These are phyloP conservation scores for Mesorhabditis belari DNA, from an alignment of 2,888 invertebrate species.

Conservation along the genomic window DNA sequence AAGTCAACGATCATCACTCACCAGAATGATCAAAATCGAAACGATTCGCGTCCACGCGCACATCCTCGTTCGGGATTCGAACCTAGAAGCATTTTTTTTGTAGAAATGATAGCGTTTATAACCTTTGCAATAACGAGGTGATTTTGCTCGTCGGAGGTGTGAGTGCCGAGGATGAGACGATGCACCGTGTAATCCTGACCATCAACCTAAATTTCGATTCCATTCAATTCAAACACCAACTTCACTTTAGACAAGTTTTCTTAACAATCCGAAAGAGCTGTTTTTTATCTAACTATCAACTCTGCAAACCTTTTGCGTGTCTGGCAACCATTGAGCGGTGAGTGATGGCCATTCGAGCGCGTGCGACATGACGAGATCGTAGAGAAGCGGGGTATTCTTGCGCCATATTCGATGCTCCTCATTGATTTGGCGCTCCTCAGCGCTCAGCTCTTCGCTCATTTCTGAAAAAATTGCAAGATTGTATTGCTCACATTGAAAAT, in stretches of 20 bases:
- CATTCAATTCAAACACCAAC: too few relatives aligned
- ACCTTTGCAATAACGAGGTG: conserved; percentile 92
- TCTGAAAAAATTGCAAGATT: too few relatives aligned
- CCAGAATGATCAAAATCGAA: conserved; percentile 96
- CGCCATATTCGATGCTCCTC: conserved; percentile 99
- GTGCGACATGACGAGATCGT: conserved; percentile 85
- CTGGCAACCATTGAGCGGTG: conserved; percentile 99
- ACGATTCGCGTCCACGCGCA: conserved; percentile 97
- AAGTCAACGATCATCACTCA: conserved; percentile 41
- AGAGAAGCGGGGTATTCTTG: conserved; percentile 96
- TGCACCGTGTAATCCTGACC: conserved; percentile 97
- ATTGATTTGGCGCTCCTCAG: conserved; percentile 95
- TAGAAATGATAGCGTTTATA: too few relatives aligned
- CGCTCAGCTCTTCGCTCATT: conserved; percentile 61
- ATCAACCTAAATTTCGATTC: conserved; percentile 64
- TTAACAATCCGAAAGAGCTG: too few relatives aligned
- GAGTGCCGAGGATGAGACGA: conserved; percentile 90
- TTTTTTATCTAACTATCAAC: background rate
- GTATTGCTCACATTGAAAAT: too few relatives aligned
- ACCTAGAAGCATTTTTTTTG: too few relatives aligned
- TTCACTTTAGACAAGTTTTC: too few relatives aligned
- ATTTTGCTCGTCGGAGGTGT: conserved; percentile 98
- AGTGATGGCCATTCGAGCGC: conserved; percentile 98
- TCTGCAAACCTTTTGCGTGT: conserved; percentile 81
- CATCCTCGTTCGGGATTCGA: conserved; percentile 95